Percentiles rank a stretch among this genome's conserved stretches.
These are phyloP conservation scores for Ammospiza nelsoni DNA, from an alignment of 2,113 vertebrate genomes.

Conservation along the genomic window DNA sequence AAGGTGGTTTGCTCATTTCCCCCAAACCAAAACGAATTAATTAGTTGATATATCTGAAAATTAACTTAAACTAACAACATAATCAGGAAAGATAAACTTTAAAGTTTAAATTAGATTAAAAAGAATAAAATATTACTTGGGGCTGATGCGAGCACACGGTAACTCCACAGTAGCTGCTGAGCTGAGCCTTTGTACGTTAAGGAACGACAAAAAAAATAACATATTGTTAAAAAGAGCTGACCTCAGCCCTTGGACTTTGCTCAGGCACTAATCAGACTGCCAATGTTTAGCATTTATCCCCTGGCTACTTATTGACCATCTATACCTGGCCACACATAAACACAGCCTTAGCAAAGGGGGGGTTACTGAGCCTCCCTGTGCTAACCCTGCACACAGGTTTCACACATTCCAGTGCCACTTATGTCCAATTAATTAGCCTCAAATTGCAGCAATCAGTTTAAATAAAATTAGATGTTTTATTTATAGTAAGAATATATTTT, in stretches of 20 bases:
- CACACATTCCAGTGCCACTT: neutral
- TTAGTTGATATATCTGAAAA: conserved; percentile 54
- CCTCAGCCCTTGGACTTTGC: conserved; percentile 46
- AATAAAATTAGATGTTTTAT: neutral
- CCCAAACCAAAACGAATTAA: neutral
- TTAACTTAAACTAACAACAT: conserved; percentile 29
- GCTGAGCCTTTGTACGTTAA: neutral
- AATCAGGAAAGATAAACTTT: conserved; percentile 35
- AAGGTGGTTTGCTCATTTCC: conserved; percentile 35
- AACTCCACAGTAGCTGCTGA: neutral
- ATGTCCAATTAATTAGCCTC: neutral
- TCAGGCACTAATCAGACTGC: neutral
- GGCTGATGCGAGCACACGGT: conserved; percentile 2
- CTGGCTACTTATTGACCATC: conserved; percentile 66
- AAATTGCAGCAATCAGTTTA: neutral
- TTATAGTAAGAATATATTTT: neutral
- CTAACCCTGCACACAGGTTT: neutral
- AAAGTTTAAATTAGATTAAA: conserved; percentile 24
- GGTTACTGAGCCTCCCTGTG: neutral
- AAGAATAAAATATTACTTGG: conserved; percentile 47
- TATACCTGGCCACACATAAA: neutral
- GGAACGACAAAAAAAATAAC: neutral
- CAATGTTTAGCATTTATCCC: neutral
- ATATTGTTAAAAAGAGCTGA: neutral
- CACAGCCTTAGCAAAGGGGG: neutral